Base-by-base conservation (phyloP, 92 coral and sea anemone genomes). In the Porites rus region DNA sequence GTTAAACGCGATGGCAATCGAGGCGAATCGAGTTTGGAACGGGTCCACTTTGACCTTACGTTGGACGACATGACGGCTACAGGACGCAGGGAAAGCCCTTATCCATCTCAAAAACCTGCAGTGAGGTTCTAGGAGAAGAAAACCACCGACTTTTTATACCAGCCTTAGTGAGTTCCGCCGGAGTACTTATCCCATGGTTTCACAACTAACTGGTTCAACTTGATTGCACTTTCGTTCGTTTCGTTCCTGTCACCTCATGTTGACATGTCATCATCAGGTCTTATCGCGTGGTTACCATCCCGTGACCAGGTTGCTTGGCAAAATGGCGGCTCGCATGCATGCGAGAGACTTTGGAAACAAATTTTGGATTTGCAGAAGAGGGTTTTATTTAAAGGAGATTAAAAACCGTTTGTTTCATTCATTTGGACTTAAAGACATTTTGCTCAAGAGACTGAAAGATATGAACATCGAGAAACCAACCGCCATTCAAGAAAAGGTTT, bases 401-500 rank as follows among this genome's bases (percentile, higher is more conserved):
- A 84, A 92, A 91, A 56, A 52, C 87, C 79, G 77, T 58, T 80
- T 92, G 22, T 93, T 92, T 84, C 90, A 89, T 62, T 88, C 87
- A 60, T 91, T 92, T 63, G 93, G 92, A 24, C 59, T 97, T 5
- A 86, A 95, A 22, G 86, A 82, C 38, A 79, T 63, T 1, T 77
- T 97, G 10, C 76, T 87, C 10, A 86, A 84, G 21, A 93, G 97
- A 71, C 87, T 97, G 17, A 84, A 62, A 25, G 84, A 89, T 18
- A 72, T 82, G 18, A 91, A 89, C 25, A 88, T 97, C 43, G 75
- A 19, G 31, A 84, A 84, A 12, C 95, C 94, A 12, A 89, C 97
- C 25, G 94, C 91, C 81, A 90, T 93, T 51, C 98, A 97, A 73
- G 88, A 88, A 84, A 93, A 95, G 94, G 98, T 93, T 2, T 25